Percentiles rank a stretch among this genome's conserved stretches.
phyloP scores from a whole-genome alignment of 2,797 vertebrate genomes.

The Myioborus melanocephalus region DNA sequence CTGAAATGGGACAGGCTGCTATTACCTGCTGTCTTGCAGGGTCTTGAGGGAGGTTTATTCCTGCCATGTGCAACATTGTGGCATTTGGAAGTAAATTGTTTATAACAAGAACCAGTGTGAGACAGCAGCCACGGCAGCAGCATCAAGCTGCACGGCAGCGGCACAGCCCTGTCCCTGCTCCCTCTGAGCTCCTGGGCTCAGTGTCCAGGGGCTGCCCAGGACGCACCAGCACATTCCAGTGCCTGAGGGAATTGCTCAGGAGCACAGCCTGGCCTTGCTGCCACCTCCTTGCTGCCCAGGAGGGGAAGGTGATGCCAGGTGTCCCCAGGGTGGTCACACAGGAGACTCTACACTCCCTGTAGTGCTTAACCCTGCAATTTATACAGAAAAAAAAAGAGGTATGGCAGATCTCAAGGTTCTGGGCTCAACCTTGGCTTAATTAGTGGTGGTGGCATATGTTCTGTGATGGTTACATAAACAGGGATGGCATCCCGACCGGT shows the following conservation, averaged over 20 bases:
- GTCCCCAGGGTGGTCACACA: accelerated
- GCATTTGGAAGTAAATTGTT: not conserved
- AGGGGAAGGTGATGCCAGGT: not conserved
- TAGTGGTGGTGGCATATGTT: not conserved
- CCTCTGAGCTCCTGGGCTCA: not conserved
- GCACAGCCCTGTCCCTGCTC: not conserved
- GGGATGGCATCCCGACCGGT: not conserved
- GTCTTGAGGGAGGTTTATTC: not conserved
- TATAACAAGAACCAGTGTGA: not conserved
- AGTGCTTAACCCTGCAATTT: not conserved
- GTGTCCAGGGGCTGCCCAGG: accelerated
- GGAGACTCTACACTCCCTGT: not conserved
- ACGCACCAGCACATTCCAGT: accelerated
- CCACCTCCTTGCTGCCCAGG: not conserved
- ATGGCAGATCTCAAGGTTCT: not conserved
- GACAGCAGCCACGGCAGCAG: not conserved
- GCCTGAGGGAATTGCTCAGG: not conserved
- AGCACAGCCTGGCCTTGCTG: not conserved
- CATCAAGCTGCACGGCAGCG: not conserved
- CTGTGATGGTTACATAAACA: not conserved
- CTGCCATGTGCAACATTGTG: not conserved
- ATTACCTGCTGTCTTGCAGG: not conserved
- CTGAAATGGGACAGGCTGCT: not conserved
- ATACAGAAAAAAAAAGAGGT: too few species aligned
- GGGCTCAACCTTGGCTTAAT: not conserved